A percentile compares a stretch with the other conserved stretches of the same genome.
Conservation (phyloP, 1,140 invertebrate genomes). For the Drosophila trapezifrons region DNA sequence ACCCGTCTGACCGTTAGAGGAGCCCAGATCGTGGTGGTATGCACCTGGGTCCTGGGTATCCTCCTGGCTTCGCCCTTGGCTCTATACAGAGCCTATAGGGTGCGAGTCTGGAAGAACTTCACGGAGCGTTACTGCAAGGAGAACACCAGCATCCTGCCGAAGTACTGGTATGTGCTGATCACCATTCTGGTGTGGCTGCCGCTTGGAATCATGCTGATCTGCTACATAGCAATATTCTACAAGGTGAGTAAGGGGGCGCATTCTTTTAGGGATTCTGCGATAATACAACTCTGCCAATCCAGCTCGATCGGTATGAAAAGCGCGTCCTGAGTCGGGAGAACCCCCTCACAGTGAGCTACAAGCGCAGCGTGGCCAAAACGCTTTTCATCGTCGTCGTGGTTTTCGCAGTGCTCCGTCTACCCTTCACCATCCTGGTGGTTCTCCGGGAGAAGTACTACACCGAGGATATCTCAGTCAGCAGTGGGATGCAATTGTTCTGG, state of each 20-base stretch:
- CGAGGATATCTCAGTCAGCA: slow-evolving; percentile 80
- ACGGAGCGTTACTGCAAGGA: slow-evolving; percentile 89
- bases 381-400: slow-evolving; percentile 88
- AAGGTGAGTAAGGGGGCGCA: slow-evolving; percentile 84
- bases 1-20: slow-evolving; percentile 86
- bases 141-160: slow-evolving; percentile 86
- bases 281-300: background rate
- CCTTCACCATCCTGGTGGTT: slow-evolving; percentile 88
- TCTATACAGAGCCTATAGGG: slow-evolving; percentile 87
- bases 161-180: slow-evolving; percentile 91
- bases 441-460: slow-evolving; percentile 85
- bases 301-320: slow-evolving; percentile 87
- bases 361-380: slow-evolving; percentile 88
- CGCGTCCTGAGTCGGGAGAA: slow-evolving; percentile 85
- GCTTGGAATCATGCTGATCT: slow-evolving; percentile 88
- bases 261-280: fast-evolving
- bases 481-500: slow-evolving; percentile 86
- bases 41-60: slow-evolving; percentile 88
- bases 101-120: slow-evolving; percentile 89
- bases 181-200: slow-evolving; percentile 90
- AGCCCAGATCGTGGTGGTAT: slow-evolving; percentile 86
- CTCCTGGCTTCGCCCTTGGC: slow-evolving; percentile 87
- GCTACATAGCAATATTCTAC: slow-evolving; percentile 87
- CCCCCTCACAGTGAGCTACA: slow-evolving; percentile 86
- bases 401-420: slow-evolving; percentile 88